Base-by-base conservation (phyloP, 2,113 vertebrate genomes). In the Jacana jacana region DNA sequence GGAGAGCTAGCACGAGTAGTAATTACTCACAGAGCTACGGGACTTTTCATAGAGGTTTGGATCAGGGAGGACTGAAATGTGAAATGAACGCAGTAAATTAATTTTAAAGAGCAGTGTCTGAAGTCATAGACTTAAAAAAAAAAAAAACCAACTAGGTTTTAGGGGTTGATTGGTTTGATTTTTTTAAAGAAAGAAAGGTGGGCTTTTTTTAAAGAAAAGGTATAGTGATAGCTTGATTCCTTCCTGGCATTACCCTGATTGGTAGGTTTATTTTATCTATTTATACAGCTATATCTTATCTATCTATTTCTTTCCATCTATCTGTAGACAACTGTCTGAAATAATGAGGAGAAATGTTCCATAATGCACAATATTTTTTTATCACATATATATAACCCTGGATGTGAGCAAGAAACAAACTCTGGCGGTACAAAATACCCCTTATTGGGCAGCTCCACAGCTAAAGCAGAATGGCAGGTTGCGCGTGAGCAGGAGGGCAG, bases 401-500 rank as follows among this genome's bases (percentile, higher is more conserved):
- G 8, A 68, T 48, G 15, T 57, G 37, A 83, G 25, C 27, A 92
- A 75, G 35, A 89, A 51, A 31, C 31, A 49, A 66, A 55, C 10
- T 49, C 22, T 37, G 42, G 30, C 6, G 4, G 14, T 48, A 65
- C 3, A 7, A 42, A 81, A 51, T 64, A 48, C 14, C 8, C n/a
- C 68, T 39, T 24, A 27, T 25, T 71, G 37, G 18, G 27, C 57
- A 76, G 16, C 44, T 85, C 44, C 22, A 11, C 35, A 61, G 35
- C 48, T 79, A 57, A 87, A 44, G 33, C 31, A 69, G 35, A 69
- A 69, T 8, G 82, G 8, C 51, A 57, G 24, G 11, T 54, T 89
- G 31, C 17, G 5, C 69, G 31, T 0, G 0, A 79, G 25, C 39
- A 52, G 37, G 18, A 60, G 22, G 10, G 17, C 40, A 79, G 14